Conservation (phyloP, 2,797 vertebrate species). For the Xiphorhynchus erythropygius region DNA sequence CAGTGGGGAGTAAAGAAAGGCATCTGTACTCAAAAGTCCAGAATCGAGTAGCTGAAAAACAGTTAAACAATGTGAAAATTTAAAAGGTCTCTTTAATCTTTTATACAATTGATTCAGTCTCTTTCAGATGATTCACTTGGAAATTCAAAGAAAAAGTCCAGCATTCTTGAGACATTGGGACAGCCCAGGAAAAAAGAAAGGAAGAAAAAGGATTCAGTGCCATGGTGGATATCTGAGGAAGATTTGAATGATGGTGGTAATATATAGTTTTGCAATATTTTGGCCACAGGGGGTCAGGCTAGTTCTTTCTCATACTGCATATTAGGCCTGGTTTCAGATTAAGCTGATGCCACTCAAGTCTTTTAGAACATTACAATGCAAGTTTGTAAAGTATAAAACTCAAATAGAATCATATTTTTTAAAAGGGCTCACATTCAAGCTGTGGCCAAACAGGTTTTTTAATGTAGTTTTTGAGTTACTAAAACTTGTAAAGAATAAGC, state of each 20-base stretch:
- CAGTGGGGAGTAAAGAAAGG: neutral
- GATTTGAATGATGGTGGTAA: conserved; percentile 74
- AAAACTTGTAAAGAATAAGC: neutral
- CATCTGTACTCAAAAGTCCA: neutral
- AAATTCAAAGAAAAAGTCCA: conserved; percentile 65
- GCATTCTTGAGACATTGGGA: conserved; percentile 71
- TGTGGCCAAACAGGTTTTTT: neutral
- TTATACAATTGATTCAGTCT: conserved; percentile 76
- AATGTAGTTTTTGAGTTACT: neutral
- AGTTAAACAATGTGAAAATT: neutral
- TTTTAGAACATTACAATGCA: neutral
- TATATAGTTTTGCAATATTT: conserved; percentile 36
- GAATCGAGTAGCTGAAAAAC: neutral
- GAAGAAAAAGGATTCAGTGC: conserved; percentile 72
- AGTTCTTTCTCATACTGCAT: neutral
- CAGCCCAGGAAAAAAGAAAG: conserved; percentile 68
- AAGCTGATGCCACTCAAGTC: neutral
- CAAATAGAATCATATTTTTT: neutral
- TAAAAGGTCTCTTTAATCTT: neutral
- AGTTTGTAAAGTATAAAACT: neutral
- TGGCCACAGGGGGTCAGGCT: conserved; percentile 76
- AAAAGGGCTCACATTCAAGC: neutral
- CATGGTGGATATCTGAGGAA: conserved; percentile 82
- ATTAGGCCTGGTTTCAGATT: neutral
- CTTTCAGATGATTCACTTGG: conserved; percentile 93